Evolutionary conservation across 2,888 invertebrate species (phyloP).

Genomic region (Pristionchus arcanus): DNA sequence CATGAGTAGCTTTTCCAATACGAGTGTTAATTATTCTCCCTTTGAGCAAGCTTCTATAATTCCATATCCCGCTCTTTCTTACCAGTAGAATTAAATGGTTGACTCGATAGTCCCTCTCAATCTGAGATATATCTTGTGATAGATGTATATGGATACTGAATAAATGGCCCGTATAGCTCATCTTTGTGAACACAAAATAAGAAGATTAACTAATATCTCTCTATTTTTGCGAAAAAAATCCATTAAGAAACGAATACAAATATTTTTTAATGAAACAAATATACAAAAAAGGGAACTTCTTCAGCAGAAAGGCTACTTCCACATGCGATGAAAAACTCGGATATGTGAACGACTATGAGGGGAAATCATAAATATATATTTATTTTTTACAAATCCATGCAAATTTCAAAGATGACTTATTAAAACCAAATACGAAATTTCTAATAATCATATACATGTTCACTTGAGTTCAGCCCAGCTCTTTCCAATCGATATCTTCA

Average conservation of each 20-base stretch:
- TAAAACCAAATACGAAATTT: neutral
- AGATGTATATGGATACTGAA: conserved; percentile 11
- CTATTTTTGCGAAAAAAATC: neutral
- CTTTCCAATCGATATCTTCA: conserved; percentile 39
- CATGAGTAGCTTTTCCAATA: neutral
- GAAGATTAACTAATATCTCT: conserved; percentile 4
- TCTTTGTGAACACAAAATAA: conserved; percentile 30
- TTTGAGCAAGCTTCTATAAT: conserved; percentile 30
- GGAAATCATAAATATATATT: too few relatives aligned
- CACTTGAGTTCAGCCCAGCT: conserved; percentile 47
- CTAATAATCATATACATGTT: neutral
- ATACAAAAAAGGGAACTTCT: conserved; percentile 17
- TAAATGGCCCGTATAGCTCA: conserved; percentile 10
- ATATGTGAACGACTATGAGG: too few relatives aligned
- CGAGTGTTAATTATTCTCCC: conserved; percentile 36
- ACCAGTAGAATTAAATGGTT: neutral
- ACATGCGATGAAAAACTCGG: too few relatives aligned
- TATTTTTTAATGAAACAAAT: neutral
- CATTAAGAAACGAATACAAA: conserved; percentile 11
- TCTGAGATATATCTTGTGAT: conserved; percentile 35
- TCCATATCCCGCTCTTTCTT: neutral
- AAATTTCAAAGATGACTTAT: too few relatives aligned
- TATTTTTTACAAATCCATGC: too few relatives aligned
- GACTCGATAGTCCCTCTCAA: conserved; percentile 2
- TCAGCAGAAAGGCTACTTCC: too few relatives aligned